Base-by-base conservation (phyloP, 2,888 invertebrate genomes). In the Cartodere bifasciata region DNA sequence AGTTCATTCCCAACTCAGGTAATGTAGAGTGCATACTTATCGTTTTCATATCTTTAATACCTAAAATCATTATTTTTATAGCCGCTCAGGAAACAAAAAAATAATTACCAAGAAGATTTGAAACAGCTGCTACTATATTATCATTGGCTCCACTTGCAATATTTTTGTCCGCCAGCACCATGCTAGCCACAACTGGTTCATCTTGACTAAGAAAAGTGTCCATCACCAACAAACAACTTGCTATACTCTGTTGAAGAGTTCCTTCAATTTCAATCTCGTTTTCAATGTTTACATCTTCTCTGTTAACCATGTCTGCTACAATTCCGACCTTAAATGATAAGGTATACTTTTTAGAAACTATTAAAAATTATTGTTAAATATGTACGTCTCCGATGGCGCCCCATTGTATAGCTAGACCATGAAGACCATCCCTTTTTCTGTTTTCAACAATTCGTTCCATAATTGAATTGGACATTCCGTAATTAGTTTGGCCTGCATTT, bases 221-320 rank as follows among this genome's bases (percentile, higher is more conserved):
- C 20, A 20, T 20, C n/a, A 20, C 6, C 7, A 6, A n/a, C 6
- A 20, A 6, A n/a, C 20, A 20, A 7, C n/a, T n/a, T 6, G 20
- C 20, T 7, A 20, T 20, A 7, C n/a, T 20, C n/a, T 20, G 20
- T 20, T n/a, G 20, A 20, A 20, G 20, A 20, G 20, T 20, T 20
- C 20, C 20, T 7, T n/a, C 20, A n/a, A 20, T 20, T n/a, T 6
- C 6, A 20, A 20, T 20, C n/a, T 20, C n/a, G 7, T 20, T n/a
- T 6, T 20, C 20, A 7, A 20, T 7, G 6, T 20, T 20, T 20
- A 7, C 20, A 20, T 6, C 20, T n/a, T 7, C 20, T 20, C 6
- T 6, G n/a, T n/a, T n/a, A n/a, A 20, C 20, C 20, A n/a, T n/a
- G n/a, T n/a, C n/a, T n/a, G n/a, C n/a, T 20, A 20, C 6, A 20